Evolutionary conservation across 2,888 invertebrate species (phyloP), one percentile per base, ranked within the genome.

Genomic region (Gari tellinella): DNA sequence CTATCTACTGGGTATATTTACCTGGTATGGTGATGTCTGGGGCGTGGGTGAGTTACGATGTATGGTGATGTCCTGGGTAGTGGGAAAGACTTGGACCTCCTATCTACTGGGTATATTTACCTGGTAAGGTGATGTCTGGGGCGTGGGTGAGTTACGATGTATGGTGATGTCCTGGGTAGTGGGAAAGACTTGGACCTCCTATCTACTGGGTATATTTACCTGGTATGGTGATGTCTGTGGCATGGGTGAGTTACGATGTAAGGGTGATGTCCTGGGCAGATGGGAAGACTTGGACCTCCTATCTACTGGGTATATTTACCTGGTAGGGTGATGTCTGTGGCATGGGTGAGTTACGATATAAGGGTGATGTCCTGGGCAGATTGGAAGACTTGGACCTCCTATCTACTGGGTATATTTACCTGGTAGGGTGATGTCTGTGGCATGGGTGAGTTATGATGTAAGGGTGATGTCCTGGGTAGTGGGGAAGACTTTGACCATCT

Each of bases 401-500:
- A 5, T 72, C 72, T 49, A 46, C 40, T 3, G 55, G n/a, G 14
- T 40, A 51, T n/a, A 70, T 31, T 4, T 31, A 31, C 31, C 31
- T 31, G 31, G 10, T 31, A 31, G 8, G 57, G 31, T 3, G 43
- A 43, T 43, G 45, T n/a, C 31, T 45, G 23, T 26, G 57, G 26
- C 31, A 43, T 45, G 12, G 78, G 68, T 19, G 77, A 79, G 14
- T 76, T 63, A 31, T 73, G 62, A 43, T 66, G 66, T 23, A 79
- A 56, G 10, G 68, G 72, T n/a, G 66, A 72, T 31, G 69, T 74
- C 41, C 68, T 53, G 7, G 68, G 77, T 21, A 72, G 57, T n/a
- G 64, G 78, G n/a, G 78, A 77, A 26, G 72, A 75, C 46, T 72
- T 70, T 3, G 70, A 41, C 17, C 53, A 5, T 72, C 72, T 49